These are phyloP conservation scores for Ambastaia sidthimunki DNA, from an alignment of 2,797 vertebrate species.

Conservation along the genomic window DNA sequence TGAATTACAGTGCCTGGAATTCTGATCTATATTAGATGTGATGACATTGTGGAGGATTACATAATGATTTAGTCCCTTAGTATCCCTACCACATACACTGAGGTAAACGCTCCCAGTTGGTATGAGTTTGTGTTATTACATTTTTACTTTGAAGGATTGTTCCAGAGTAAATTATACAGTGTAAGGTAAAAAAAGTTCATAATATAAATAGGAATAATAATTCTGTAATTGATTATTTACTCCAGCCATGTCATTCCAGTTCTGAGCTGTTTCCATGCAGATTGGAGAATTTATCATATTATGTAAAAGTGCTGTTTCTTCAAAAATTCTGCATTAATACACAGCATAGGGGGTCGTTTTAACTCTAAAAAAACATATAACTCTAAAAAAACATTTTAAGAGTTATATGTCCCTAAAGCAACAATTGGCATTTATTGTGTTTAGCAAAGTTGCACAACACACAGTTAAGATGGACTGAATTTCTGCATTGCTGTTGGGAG, in stretches of 20 bases:
- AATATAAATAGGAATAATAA: no score
- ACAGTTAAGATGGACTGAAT: not conserved
- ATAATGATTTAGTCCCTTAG: constrained; percentile 53
- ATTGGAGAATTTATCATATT: no score
- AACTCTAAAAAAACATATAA: no score
- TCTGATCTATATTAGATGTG: constrained; percentile 2
- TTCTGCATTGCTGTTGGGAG: not conserved
- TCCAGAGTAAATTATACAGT: not conserved
- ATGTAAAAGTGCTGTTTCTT: no score
- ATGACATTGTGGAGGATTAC: constrained; percentile 46
- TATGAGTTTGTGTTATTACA: not conserved
- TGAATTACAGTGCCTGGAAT: not conserved
- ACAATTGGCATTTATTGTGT: not conserved
- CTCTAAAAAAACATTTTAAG: no score
- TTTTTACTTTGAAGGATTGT: not conserved
- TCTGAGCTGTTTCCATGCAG: no score
- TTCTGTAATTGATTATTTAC: no score
- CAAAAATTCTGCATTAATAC: no score
- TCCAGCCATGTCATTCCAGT: no score
- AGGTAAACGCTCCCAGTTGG: constrained; percentile 3
- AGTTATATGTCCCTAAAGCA: no score
- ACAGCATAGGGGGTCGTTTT: no score
- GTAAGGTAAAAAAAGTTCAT: no score
- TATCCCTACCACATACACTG: constrained; percentile 18
- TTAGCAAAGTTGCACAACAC: not conserved